Evolutionary conservation across 2,888 invertebrate genomes (phyloP).

Genomic region (Yponomeuta cagnagella): DNA sequence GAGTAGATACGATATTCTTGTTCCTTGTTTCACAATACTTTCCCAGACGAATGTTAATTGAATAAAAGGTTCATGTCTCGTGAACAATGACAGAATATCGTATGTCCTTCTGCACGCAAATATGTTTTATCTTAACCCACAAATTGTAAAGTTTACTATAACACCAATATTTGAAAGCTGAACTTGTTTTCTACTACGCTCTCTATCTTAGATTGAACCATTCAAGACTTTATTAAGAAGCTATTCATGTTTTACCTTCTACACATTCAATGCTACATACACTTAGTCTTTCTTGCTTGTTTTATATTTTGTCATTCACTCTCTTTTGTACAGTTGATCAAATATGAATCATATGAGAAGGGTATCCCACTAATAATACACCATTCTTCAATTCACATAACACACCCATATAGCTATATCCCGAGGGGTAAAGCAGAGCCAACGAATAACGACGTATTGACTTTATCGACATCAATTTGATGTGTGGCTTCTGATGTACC

Average conservation of each 20-base stretch:
- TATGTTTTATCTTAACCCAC: conserved; percentile 42
- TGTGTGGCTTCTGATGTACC: no score
- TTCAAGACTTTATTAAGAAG: conserved; percentile 52
- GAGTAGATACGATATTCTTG: not conserved
- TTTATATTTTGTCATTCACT: conserved; percentile 17
- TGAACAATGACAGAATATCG: not conserved
- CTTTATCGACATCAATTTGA: no score
- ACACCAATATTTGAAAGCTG: conserved; percentile 75
- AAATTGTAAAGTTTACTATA: conserved; percentile 59
- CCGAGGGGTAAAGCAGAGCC: no score
- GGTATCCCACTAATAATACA: no score
- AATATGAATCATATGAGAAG: no score
- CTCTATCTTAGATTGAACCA: conserved; percentile 58
- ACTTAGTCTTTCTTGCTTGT: conserved; percentile 32
- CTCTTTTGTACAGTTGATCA: not conserved
- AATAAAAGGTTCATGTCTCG: not conserved
- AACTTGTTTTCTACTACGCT: conserved; percentile 57
- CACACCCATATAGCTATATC: no score
- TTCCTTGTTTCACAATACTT: not conserved
- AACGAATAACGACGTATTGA: no score
- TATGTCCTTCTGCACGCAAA: not conserved
- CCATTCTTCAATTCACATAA: no score
- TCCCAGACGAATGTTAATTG: no score
- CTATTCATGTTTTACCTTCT: conserved; percentile 50
- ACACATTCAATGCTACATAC: conserved; percentile 50